Conservation (phyloP, 1,140 invertebrate species). For the Aplysia californica region DNA sequence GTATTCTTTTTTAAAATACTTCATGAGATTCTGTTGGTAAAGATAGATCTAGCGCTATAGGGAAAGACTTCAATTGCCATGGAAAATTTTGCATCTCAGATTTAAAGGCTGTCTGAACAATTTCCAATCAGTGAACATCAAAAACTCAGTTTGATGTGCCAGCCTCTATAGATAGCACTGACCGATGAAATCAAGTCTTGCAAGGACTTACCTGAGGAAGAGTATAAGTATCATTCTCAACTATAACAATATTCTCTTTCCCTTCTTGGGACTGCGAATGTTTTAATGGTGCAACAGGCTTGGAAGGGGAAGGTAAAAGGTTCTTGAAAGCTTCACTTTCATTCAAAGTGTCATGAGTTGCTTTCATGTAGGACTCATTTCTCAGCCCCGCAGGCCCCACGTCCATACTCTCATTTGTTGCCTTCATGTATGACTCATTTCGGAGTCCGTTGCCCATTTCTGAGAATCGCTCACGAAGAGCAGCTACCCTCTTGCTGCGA, state of each 20-base stretch:
- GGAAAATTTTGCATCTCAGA: too few species aligned
- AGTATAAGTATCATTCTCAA: constrained; percentile 44
- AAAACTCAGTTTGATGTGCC: too few species aligned
- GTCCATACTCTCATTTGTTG: constrained; percentile 8
- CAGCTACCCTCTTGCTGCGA: background rate
- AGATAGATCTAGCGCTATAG: too few species aligned
- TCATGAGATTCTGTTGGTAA: too few species aligned
- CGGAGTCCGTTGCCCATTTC: constrained; percentile 4
- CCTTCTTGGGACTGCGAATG: background rate
- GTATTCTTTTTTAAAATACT: background rate
- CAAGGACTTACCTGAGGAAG: constrained; percentile 34
- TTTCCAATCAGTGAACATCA: too few species aligned
- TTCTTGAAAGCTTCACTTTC: constrained; percentile 24
- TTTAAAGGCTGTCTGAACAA: too few species aligned
- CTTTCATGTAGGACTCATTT: constrained; percentile 45
- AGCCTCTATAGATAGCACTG: too few species aligned
- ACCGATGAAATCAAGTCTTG: too few species aligned
- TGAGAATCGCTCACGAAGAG: background rate
- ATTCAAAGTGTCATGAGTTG: constrained; percentile 54
- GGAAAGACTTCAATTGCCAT: too few species aligned
- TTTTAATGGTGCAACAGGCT: background rate
- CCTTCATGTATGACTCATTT: constrained; percentile 30
- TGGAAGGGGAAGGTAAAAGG: background rate
- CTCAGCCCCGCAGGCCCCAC: constrained; percentile 4
- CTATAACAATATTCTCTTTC: constrained; percentile 28